These are phyloP conservation scores for Xanthorhoe designata DNA, from an alignment of 2,888 invertebrate genomes.

Conservation along the genomic window DNA sequence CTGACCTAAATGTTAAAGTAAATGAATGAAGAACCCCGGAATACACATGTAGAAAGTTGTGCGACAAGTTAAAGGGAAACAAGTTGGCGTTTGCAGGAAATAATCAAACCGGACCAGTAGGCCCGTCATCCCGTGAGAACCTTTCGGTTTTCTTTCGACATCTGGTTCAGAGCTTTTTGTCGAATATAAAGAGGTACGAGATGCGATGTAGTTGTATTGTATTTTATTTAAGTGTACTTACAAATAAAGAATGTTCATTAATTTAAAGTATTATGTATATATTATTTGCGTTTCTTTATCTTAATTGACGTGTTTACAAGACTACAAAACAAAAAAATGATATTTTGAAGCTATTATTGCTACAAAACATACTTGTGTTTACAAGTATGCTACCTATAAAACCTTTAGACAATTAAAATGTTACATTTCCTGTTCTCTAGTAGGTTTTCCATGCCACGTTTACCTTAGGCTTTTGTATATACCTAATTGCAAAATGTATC, in stretches of 20 bases:
- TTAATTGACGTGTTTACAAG: too few species aligned
- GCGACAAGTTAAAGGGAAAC: constrained; percentile 58
- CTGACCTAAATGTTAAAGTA: constrained; percentile 38
- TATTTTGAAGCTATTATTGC: too few species aligned
- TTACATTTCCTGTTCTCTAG: too few species aligned
- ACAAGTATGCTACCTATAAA: background rate
- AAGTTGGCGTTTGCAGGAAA: constrained; percentile 59
- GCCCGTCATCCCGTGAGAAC: constrained; percentile 41
- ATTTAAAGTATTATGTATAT: too few species aligned
- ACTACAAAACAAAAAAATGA: too few species aligned
- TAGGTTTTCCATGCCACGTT: too few species aligned
- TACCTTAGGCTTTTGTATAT: too few species aligned
- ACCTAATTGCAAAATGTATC: too few species aligned
- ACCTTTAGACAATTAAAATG: background rate
- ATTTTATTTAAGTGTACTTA: too few species aligned
- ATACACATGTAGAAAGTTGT: constrained; percentile 59
- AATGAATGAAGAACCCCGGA: constrained; percentile 50
- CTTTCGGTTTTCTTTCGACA: constrained; percentile 38
- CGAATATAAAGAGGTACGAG: background rate
- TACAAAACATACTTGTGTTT: constrained; percentile 2
- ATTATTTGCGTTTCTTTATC: background rate
- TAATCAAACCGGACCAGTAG: constrained; percentile 40
- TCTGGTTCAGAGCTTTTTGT: constrained; percentile 21
- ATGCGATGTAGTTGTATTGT: too few species aligned
- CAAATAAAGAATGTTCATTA: too few species aligned